Conservation (phyloP, 2,888 invertebrate genomes). For the Carabus problematicus region DNA sequence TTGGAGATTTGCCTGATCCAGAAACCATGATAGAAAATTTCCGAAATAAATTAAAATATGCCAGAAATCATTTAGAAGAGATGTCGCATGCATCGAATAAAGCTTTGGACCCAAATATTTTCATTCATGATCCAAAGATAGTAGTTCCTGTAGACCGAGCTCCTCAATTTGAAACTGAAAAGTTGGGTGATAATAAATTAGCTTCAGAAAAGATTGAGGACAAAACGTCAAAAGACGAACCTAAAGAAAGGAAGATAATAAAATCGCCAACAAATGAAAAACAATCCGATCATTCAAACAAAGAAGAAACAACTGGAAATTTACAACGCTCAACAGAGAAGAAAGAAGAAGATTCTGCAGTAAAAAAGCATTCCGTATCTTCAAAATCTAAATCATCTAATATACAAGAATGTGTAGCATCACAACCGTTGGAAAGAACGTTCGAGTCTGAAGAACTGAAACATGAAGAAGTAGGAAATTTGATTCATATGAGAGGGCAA, state of each 20-base stretch:
- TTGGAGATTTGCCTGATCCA: not conserved
- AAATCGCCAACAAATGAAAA: no score
- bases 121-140: conserved; percentile 1
- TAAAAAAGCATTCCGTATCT: not conserved
- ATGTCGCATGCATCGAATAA: not conserved
- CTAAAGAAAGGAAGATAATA: no score
- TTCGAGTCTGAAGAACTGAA: not conserved
- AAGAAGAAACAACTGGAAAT: no score
- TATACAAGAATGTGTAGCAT: no score
- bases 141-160: not conserved
- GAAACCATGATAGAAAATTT: conserved; percentile 23
- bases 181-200: no score
- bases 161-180: not conserved
- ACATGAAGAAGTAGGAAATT: conserved; percentile 18
- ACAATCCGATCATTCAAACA: no score
- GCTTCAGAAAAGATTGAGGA: no score
- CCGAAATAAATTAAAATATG: conserved; percentile 24
- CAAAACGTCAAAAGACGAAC: no score
- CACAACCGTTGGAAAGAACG: not conserved
- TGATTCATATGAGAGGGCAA: conserved; percentile 47
- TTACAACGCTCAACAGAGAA: no score
- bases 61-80: conserved; percentile 22
- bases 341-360: no score
- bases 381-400: not conserved
- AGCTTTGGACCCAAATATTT: conserved; percentile 1